Evolutionary conservation across 2,888 invertebrate species (phyloP).

Genomic region (Drosophila subsilvestris): DNA sequence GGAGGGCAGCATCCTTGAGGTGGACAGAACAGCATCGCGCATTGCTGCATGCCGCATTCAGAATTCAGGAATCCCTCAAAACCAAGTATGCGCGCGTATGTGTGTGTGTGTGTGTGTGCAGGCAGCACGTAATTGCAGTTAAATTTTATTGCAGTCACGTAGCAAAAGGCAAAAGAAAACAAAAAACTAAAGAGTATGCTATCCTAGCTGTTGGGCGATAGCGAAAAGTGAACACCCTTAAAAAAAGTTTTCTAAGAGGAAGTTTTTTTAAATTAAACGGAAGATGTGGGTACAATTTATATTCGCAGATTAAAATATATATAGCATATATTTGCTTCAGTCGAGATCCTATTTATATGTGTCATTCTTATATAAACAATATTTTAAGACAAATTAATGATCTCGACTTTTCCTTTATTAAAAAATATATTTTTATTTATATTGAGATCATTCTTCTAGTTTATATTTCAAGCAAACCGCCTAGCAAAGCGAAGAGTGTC

Average conservation of each 20-base stretch:
- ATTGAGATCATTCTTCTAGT: not conserved
- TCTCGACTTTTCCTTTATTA: not conserved
- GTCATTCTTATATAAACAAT: too few relatives aligned
- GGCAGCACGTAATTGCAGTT: constrained; percentile 74
- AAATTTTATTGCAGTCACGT: constrained; percentile 76
- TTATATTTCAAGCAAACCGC: too few relatives aligned
- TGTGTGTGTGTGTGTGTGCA: constrained; percentile 16
- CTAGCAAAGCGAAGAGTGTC: not conserved
- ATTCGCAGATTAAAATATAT: too few relatives aligned
- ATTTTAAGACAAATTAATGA: too few relatives aligned
- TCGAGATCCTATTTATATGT: too few relatives aligned
- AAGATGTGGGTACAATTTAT: too few relatives aligned
- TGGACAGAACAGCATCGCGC: constrained; percentile 16
- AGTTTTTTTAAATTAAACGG: too few relatives aligned
- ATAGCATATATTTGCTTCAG: too few relatives aligned
- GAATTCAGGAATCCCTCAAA: constrained; percentile 3
- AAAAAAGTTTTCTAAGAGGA: not conserved
- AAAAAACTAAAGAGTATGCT: constrained; percentile 16
- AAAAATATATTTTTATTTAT: not conserved
- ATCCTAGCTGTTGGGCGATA: not conserved
- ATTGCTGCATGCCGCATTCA: constrained; percentile 13
- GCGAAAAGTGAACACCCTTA: constrained; percentile 7
- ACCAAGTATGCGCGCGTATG: not conserved
- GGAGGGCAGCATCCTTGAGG: constrained; percentile 36
- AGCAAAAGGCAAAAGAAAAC: constrained; percentile 37